Evolutionary conservation across 2,113 vertebrate genomes (phyloP), one percentile per base, ranked within the genome.

Genomic region (Campylomormyrus tamandua): DNA sequence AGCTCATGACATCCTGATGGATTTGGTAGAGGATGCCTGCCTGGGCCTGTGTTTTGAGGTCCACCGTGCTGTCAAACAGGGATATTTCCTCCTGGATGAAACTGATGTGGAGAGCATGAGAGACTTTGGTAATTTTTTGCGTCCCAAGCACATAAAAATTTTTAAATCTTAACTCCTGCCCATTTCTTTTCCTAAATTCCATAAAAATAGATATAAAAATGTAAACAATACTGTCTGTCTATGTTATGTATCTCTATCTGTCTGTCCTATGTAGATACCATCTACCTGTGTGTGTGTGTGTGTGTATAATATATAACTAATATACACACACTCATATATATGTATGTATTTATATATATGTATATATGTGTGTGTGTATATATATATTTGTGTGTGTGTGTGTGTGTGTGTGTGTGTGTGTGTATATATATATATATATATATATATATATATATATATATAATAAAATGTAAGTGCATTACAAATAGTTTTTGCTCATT

Each of bases 41-140:
- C 96, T 99, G 96, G 98, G 98, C 89, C 96, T 99, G 92, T 98
- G 98, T 93, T 99, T 99, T 24, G 98, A 99, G 93, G 97, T 99
- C 31, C 98, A 99, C 90, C 96, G 98, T 89, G 97, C 98, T 6
- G 98, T 98, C 90, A 99, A 99, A 94, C 98, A 98, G 83, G 98
- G 98, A 5, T 98, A 98, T 92, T 99, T 99, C 95, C 97, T 99
- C 94, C 91, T 99, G 94, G 98, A 99, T 74, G 98, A 99, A 91
- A 98, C 97, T 0, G 98, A 99, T 92, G 97, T 98, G 42, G 98
- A 99, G 90, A 99, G 98, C 91, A 97, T 97, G 96, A 98, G 99
- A 95, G 98, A 99, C 93, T 99, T 98, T 1, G 98, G 98, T 99
- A 92, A 93, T 66, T 66, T 66, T 66, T 70, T 70, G 62, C n/a